phyloP scores from a whole-genome alignment of 2,113 vertebrate genomes.

The Aspiorhynchus laticeps region DNA sequence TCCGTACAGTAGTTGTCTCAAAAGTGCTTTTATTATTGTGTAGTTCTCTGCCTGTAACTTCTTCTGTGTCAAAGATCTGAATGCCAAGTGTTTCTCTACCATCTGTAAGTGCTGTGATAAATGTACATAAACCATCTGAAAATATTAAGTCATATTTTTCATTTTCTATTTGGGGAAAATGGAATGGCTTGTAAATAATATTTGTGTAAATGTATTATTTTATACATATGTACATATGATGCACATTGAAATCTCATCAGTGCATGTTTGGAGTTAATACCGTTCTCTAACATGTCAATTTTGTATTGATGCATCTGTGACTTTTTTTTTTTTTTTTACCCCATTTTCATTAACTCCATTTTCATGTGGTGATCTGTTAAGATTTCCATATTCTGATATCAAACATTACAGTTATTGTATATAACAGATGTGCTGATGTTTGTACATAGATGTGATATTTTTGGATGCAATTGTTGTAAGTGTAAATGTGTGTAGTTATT shows the following conservation, averaged over 20 bases:
- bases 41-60: background rate
- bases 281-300: background rate
- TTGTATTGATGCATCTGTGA: background rate
- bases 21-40: slow-evolving; percentile 23
- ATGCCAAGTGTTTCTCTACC: slow-evolving; percentile 3
- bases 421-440: slow-evolving; percentile 64
- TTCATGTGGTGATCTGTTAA: background rate
- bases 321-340: background rate
- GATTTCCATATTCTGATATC: background rate
- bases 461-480: slow-evolving; percentile 54
- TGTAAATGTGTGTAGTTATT: slow-evolving; percentile 68
- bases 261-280: background rate
- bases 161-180: slow-evolving; percentile 62
- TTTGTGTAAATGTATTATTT: slow-evolving; percentile 66
- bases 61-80: background rate
- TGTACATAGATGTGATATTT: slow-evolving; percentile 71
- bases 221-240: slow-evolving; percentile 63
- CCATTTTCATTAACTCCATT: background rate
- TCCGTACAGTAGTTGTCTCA: background rate
- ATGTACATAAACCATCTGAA: slow-evolving; percentile 3
- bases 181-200: slow-evolving; percentile 47
- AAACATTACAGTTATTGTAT: slow-evolving; percentile 61
- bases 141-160: slow-evolving; percentile 5
- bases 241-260: slow-evolving; percentile 4
- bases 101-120: background rate